Conservation (phyloP, 2,888 invertebrate species). For the Apantesis nais region DNA sequence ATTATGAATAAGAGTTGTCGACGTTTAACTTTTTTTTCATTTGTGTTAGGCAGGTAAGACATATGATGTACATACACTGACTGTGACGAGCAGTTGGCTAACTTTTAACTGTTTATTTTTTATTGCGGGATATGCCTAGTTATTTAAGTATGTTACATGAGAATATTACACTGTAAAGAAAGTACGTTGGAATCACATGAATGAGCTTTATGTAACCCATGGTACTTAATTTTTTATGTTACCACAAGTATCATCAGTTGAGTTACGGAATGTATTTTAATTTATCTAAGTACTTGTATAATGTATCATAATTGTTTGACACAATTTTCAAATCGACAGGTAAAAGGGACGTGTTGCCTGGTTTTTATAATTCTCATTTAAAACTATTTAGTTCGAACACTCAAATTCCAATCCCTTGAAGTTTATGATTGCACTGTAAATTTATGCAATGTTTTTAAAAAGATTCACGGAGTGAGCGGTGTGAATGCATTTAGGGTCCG, state of each 20-base stretch:
- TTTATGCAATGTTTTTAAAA: slow-evolving; percentile 49
- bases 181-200: slow-evolving; percentile 12
- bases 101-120: not conserved
- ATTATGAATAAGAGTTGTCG: slow-evolving; percentile 21
- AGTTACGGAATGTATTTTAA: slow-evolving; percentile 24
- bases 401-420: slow-evolving; percentile 23
- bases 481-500: slow-evolving; percentile 74
- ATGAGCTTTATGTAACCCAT: slow-evolving; percentile 11
- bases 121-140: not conserved
- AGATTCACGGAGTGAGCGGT: slow-evolving; percentile 50
- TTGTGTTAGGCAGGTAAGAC: too few relatives aligned
- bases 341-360: slow-evolving; percentile 6
- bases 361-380: slow-evolving; percentile 30
- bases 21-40: not conserved
- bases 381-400: slow-evolving; percentile 35
- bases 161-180: slow-evolving; percentile 10
- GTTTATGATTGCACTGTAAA: slow-evolving; percentile 41
- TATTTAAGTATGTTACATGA: slow-evolving; percentile 10
- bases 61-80: too few relatives aligned
- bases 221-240: slow-evolving; percentile 14
- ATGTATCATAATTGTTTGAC: slow-evolving; percentile 37
- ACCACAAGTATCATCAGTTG: slow-evolving; percentile 6
- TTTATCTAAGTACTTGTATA: slow-evolving; percentile 27
- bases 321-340: slow-evolving; percentile 30
- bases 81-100: not conserved